Conservation (phyloP, 1,140 invertebrate species). For the Geopemphigus sp. region DNA sequence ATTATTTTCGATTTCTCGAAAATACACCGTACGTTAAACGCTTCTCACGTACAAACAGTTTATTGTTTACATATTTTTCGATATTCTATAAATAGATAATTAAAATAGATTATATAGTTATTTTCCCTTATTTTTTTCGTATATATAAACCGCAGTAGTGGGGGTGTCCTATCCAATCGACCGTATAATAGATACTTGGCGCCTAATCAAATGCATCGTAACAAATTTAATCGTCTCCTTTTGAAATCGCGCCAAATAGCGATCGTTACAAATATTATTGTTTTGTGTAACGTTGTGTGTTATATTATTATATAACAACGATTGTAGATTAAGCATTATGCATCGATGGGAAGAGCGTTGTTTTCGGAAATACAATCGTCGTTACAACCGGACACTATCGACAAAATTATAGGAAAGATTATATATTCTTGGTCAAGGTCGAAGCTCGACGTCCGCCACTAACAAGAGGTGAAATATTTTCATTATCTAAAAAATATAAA, state of each 20-base stretch:
- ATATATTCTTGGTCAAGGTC: constrained; percentile 28
- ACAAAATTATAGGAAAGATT: background rate
- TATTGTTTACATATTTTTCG: background rate
- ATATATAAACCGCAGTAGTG: background rate
- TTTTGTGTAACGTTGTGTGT: no score
- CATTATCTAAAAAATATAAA: constrained; percentile 11
- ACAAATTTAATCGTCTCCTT: background rate
- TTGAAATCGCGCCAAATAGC: constrained; percentile 21
- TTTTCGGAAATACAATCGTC: background rate
- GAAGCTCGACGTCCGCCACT: no score
- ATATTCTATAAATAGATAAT: background rate
- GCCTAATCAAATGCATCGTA: background rate
- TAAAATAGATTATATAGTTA: background rate
- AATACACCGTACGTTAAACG: no score
- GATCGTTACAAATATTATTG: background rate
- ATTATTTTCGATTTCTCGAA: background rate
- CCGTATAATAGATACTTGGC: constrained; percentile 19
- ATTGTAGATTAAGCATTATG: background rate
- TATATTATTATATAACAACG: background rate
- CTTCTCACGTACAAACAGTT: no score
- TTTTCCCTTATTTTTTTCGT: background rate
- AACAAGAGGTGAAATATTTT: background rate
- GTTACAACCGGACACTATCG: background rate
- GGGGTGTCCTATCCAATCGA: background rate
- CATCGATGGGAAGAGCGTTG: background rate